A percentile compares a stretch with the other conserved stretches of the same genome.
These are phyloP conservation scores for Gavia stellata DNA, from an alignment of 2,113 vertebrate genomes.

Conservation along the genomic window DNA sequence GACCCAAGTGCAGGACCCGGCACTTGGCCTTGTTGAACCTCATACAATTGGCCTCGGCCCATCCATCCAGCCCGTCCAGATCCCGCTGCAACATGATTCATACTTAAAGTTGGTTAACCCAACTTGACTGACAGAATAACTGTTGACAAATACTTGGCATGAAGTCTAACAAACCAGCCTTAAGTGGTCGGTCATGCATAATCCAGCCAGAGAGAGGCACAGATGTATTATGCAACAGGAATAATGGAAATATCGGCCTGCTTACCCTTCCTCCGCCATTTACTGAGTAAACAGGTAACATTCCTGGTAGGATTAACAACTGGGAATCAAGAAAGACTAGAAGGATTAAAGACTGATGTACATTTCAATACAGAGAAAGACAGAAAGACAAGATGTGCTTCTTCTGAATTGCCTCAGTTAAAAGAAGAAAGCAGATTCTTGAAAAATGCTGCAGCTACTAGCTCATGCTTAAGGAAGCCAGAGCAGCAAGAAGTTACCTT, in stretches of 20 bases:
- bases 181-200: background rate
- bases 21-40: too few species aligned
- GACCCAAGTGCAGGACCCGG: too few species aligned
- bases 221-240: background rate
- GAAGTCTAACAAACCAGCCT: background rate
- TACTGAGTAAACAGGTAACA: background rate
- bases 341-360: background rate
- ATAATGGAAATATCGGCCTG: background rate
- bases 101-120: background rate
- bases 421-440: background rate
- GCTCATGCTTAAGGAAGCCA: background rate
- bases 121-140: background rate
- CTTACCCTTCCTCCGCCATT: background rate
- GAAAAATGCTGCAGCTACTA: background rate
- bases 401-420: background rate
- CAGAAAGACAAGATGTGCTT: background rate
- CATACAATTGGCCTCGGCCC: too few species aligned
- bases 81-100: too few species aligned
- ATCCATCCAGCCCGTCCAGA: too few species aligned
- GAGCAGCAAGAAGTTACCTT: background rate
- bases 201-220: background rate
- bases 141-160: background rate
- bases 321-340: background rate
- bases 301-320: background rate
- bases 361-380: background rate